A percentile compares a stretch with the other conserved stretches of the same genome.
phyloP scores from a whole-genome alignment of 2,888 invertebrate genomes.

The Lithosia quadra region DNA sequence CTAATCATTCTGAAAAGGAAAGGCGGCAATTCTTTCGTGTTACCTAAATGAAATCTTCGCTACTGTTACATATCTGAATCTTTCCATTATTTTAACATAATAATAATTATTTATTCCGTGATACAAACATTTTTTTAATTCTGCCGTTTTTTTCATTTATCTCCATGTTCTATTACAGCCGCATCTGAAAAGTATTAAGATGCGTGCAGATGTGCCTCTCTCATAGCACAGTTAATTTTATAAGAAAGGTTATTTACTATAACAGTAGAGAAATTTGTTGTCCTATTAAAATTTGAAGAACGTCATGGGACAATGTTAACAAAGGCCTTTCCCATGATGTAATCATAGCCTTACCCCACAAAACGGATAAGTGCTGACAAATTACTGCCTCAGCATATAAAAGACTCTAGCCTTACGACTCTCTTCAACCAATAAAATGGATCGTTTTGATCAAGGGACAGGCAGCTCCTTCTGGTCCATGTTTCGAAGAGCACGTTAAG shows the following conservation, averaged over 20 bases:
- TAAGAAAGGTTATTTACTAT: neutral
- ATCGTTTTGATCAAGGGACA: neutral
- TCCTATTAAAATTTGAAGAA: slow-evolving; percentile 12
- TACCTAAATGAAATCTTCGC: neutral
- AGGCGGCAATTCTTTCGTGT: neutral
- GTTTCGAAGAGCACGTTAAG: no score
- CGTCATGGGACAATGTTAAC: slow-evolving; percentile 14
- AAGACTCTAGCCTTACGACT: no score
- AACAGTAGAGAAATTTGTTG: neutral
- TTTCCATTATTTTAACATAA: neutral
- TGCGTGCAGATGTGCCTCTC: no score
- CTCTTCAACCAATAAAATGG: neutral
- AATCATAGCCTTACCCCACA: slow-evolving; percentile 3
- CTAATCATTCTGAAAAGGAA: neutral
- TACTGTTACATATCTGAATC: no score
- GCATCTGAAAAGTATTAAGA: neutral
- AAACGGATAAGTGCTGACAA: slow-evolving; percentile 11
- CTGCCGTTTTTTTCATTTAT: no score
- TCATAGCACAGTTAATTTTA: neutral
- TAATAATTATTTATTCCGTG: neutral
- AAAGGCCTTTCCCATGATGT: slow-evolving; percentile 16
- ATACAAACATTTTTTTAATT: no score
- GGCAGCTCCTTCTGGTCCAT: neutral
- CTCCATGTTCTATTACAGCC: no score
- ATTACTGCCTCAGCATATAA: neutral